A percentile compares a stretch with the other conserved stretches of the same genome.
Conservation (phyloP, 2,797 vertebrate species). For the Trematomus bernacchii region DNA sequence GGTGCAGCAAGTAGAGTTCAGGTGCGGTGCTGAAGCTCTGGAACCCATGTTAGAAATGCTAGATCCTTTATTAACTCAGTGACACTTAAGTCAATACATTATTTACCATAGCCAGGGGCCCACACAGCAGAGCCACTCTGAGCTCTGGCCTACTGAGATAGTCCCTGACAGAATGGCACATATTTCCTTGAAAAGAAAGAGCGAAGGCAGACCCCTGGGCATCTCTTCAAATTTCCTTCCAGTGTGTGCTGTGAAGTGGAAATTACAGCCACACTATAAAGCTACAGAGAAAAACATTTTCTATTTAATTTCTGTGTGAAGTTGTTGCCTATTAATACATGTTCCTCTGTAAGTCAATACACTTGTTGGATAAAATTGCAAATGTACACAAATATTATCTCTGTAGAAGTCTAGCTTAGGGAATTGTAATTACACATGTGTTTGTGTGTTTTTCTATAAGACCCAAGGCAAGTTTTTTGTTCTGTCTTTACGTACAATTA, state of each 20-base stretch:
- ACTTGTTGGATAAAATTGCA: conserved; percentile 42
- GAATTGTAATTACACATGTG: conserved; percentile 43
- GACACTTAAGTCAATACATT: conserved; percentile 71
- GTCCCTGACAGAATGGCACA: conserved; percentile 52
- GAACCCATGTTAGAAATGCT: conserved; percentile 37
- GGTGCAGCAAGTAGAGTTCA: background rate
- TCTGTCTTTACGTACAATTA: conserved; percentile 52
- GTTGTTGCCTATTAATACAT: conserved; percentile 43
- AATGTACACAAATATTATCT: conserved; percentile 59
- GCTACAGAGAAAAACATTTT: conserved; percentile 24
- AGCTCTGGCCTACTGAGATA: conserved; percentile 60
- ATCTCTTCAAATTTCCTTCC: conserved; percentile 55
- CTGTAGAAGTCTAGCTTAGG: conserved; percentile 23
- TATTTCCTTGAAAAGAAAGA: conserved; percentile 63
- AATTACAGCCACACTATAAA: conserved; percentile 53
- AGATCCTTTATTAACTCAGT: conserved; percentile 67
- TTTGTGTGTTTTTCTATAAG: conserved; percentile 49
- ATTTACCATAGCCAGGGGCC: conserved; percentile 71
- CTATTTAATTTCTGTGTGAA: conserved; percentile 47
- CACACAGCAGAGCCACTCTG: conserved; percentile 40
- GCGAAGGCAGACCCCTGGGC: conserved; percentile 61
- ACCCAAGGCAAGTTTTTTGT: conserved; percentile 37
- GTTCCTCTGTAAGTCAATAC: conserved; percentile 54
- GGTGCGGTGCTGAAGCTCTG: conserved; percentile 26
- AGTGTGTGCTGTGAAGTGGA: conserved; percentile 66